These are phyloP conservation scores for Pandion haliaetus DNA, from an alignment of 2,113 vertebrate species.

Conservation along the genomic window DNA sequence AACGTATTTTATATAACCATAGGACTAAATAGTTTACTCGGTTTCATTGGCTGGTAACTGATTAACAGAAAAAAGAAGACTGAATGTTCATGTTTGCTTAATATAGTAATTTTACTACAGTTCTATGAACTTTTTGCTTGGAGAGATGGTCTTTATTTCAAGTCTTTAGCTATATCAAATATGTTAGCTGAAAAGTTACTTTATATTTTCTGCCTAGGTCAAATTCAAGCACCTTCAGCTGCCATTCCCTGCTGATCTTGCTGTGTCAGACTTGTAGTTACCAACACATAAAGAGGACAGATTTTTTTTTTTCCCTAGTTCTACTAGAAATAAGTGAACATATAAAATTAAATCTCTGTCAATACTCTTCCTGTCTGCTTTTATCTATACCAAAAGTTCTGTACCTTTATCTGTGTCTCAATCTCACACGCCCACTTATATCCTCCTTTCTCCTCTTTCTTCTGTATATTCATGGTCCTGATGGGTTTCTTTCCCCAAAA, in stretches of 20 bases:
- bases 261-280: background rate
- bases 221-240: background rate
- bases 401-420: background rate
- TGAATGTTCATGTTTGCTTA: conserved; percentile 51
- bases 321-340: background rate
- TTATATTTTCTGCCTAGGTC: background rate
- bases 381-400: background rate
- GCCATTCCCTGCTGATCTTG: background rate
- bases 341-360: background rate
- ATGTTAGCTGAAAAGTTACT: background rate
- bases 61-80: conserved; percentile 43
- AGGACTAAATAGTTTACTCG: background rate
- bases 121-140: conserved; percentile 75
- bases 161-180: background rate
- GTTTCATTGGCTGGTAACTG: conserved; percentile 53
- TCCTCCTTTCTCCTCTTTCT: background rate
- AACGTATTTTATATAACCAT: background rate
- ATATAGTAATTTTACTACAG: conserved; percentile 11
- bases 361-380: background rate
- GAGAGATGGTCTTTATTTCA: conserved; percentile 74
- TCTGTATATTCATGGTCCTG: background rate
- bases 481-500: background rate
- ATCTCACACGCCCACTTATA: background rate
- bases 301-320: background rate
- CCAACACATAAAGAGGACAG: background rate